These are phyloP conservation scores for Anolis carolinensis DNA, from an alignment of 2,113 vertebrate species.

Conservation along the genomic window DNA sequence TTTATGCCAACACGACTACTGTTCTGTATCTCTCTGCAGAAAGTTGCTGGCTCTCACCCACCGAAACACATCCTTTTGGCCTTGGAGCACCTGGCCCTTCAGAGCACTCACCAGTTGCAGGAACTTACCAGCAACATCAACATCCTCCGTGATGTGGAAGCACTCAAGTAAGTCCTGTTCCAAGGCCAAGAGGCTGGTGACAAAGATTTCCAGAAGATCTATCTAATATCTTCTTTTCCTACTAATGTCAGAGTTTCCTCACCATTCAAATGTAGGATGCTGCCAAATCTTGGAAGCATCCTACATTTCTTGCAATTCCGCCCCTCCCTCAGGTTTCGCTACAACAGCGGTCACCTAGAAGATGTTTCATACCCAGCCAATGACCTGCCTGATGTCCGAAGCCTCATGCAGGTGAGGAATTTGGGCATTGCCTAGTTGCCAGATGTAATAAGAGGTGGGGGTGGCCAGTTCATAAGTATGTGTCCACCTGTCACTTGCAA, in stretches of 20 bases:
- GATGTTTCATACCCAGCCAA: conserved; percentile 68
- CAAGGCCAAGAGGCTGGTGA: too few relatives aligned
- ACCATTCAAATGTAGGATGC: too few relatives aligned
- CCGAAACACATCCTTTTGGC: conserved; percentile 81
- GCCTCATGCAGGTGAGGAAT: conserved; percentile 73
- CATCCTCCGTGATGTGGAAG: conserved; percentile 68
- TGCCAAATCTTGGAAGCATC: neutral
- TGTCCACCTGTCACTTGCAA: too few relatives aligned
- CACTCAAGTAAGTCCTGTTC: conserved; percentile 66
- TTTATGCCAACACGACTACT: neutral
- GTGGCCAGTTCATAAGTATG: too few relatives aligned
- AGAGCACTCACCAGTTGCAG: conserved; percentile 76
- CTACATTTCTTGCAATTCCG: neutral
- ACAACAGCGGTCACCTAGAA: conserved; percentile 68
- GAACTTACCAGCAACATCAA: conserved; percentile 70
- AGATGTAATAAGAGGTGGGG: neutral
- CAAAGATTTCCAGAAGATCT: too few relatives aligned
- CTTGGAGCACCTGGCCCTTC: conserved; percentile 78
- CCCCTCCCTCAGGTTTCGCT: conserved; percentile 68
- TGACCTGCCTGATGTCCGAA: conserved; percentile 71
- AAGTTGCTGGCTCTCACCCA: conserved; percentile 74
- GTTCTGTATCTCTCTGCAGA: conserved; percentile 62
- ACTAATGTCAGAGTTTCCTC: too few relatives aligned
- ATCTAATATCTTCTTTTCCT: too few relatives aligned
- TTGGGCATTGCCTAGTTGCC: neutral